phyloP scores from a whole-genome alignment of 2,113 vertebrate genomes.

The Jacana jacana region DNA sequence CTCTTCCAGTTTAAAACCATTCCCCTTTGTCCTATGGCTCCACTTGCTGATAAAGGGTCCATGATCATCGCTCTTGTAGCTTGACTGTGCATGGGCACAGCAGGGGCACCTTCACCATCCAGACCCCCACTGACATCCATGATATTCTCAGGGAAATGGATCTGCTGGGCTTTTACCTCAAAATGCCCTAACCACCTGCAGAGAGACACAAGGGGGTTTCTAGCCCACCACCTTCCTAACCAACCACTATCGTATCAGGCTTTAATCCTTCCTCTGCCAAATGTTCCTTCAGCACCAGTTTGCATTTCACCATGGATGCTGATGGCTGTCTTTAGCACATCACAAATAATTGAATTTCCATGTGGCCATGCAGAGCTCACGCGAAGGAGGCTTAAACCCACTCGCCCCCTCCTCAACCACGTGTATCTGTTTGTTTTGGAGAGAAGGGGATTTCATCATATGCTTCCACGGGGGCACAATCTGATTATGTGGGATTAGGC shows the following conservation, averaged over 20 bases:
- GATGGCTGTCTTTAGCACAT: not conserved
- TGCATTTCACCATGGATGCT: not conserved
- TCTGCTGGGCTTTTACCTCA: not conserved
- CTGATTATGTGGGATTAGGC: slow-evolving; percentile 1
- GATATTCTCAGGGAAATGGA: fast-evolving
- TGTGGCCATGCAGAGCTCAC: not conserved
- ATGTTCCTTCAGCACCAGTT: not conserved
- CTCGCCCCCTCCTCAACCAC: not conserved
- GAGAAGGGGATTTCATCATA: not conserved
- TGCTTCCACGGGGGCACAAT: not conserved
- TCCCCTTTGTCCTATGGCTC: no score
- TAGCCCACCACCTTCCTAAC: not conserved
- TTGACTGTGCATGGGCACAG: fast-evolving
- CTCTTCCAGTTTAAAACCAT: no score
- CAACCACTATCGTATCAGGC: not conserved
- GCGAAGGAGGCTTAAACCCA: not conserved
- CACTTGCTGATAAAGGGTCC: no score
- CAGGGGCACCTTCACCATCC: not conserved
- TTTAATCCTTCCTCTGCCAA: not conserved
- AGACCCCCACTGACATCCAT: fast-evolving
- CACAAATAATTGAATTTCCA: not conserved
- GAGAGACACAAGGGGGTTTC: not conserved
- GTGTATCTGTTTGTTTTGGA: not conserved
- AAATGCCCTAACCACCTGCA: not conserved
- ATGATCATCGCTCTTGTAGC: no score